Conservation (phyloP, 30 jellyfish, hydroid and myxozoan species). For the Aurelia aurita region DNA sequence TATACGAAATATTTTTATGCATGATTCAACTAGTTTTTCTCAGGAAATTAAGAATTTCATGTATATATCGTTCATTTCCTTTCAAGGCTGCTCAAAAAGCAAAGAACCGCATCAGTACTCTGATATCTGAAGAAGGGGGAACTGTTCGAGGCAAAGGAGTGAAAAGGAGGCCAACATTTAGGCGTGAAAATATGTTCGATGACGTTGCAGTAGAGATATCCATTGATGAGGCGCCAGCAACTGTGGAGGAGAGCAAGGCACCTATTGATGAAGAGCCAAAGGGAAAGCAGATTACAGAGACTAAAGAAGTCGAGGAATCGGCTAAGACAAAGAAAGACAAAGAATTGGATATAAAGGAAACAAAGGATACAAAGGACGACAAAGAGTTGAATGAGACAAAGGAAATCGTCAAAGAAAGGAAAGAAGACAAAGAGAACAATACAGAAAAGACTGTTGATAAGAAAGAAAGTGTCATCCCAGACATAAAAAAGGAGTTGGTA, state of each 20-base stretch:
- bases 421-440: not conserved
- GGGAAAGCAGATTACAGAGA: slow-evolving; percentile 6
- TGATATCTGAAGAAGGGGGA: slow-evolving; percentile 28
- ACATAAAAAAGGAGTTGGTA: not conserved
- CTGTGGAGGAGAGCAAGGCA: slow-evolving; percentile 16
- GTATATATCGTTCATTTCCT: not conserved
- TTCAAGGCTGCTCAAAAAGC: slow-evolving; percentile 85
- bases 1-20: too few relatives aligned
- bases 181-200: slow-evolving; percentile 31
- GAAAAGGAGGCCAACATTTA: slow-evolving; percentile 77
- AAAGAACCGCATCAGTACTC: slow-evolving; percentile 77
- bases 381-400: not conserved
- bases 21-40: too few relatives aligned
- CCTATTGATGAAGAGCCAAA: not conserved
- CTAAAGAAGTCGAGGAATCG: not conserved
- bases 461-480: not conserved
- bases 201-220: slow-evolving; percentile 67
- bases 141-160: slow-evolving; percentile 29
- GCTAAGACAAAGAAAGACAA: slow-evolving; percentile 8
- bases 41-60: too few relatives aligned
- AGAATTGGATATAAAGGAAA: too few relatives aligned
- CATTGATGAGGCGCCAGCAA: slow-evolving; percentile 54
- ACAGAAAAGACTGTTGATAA: not conserved
- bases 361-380: not conserved
- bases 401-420: not conserved